These are phyloP conservation scores for Subacronicta megacephala DNA, from an alignment of 2,888 invertebrate genomes.

Conservation along the genomic window DNA sequence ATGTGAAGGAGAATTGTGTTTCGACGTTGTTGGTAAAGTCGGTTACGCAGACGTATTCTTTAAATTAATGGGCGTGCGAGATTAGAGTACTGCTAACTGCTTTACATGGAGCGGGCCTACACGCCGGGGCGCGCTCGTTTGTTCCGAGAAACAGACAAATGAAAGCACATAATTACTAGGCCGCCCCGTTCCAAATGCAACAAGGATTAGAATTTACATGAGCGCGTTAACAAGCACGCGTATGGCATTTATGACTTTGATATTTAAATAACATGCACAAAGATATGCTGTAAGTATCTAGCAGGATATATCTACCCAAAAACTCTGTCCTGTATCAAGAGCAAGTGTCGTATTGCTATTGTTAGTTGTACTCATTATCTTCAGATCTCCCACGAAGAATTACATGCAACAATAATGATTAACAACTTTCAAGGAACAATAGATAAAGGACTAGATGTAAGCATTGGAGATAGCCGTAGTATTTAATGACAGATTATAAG, in stretches of 20 bases:
- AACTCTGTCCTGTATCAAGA: conserved; percentile 17
- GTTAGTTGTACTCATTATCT: conserved; percentile 42
- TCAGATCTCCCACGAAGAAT: conserved; percentile 37
- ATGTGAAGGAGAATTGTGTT: conserved; percentile 88
- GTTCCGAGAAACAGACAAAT: conserved; percentile 88
- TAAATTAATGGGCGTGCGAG: conserved; percentile 88
- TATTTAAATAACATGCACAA: conserved; percentile 75
- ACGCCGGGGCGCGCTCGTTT: conserved; percentile 82
- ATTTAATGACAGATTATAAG: conserved; percentile 11
- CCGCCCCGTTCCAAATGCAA: conserved; percentile 88
- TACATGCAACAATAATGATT: conserved; percentile 51
- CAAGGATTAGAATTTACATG: conserved; percentile 89
- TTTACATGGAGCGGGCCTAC: conserved; percentile 87
- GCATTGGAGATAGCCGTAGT: conserved; percentile 27
- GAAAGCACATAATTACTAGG: conserved; percentile 90
- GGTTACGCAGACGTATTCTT: conserved; percentile 88
- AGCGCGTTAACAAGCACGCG: conserved; percentile 85
- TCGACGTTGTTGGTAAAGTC: conserved; percentile 85
- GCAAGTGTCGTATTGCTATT: conserved; percentile 41
- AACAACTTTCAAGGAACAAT: conserved; percentile 46
- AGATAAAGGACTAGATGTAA: conserved; percentile 34
- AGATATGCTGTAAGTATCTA: conserved; percentile 43
- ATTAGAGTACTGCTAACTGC: conserved; percentile 89
- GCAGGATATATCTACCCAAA: conserved; percentile 59
- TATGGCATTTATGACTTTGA: conserved; percentile 87